phyloP scores from a whole-genome alignment of 2,888 invertebrate species.

The Drosophila tripunctata region DNA sequence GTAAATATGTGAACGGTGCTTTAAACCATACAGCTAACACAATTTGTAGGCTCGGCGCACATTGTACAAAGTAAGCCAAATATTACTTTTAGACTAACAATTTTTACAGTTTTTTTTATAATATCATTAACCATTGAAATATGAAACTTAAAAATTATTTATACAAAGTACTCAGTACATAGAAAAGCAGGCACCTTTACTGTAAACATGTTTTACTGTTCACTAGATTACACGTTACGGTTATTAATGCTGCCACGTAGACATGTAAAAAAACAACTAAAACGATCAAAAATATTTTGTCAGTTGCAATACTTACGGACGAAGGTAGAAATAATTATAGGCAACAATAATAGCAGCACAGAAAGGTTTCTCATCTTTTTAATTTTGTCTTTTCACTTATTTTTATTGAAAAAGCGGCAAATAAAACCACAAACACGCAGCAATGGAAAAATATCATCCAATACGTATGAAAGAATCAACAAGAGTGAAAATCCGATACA shows the following conservation, averaged over 20 bases:
- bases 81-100: too few species aligned
- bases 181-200: background rate
- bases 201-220: background rate
- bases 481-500: constrained; percentile 46
- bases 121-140: too few species aligned
- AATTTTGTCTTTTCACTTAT: constrained; percentile 32
- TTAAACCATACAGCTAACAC: too few species aligned
- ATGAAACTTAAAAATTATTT: too few species aligned
- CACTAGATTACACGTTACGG: background rate
- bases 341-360: constrained; percentile 88
- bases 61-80: too few species aligned
- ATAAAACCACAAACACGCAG: constrained; percentile 30
- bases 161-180: too few species aligned
- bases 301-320: constrained; percentile 87
- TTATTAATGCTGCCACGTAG: constrained; percentile 57
- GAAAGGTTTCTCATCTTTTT: constrained; percentile 88
- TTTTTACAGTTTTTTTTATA: too few species aligned
- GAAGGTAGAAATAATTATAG: constrained; percentile 89
- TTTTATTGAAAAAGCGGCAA: constrained; percentile 23
- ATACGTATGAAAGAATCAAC: constrained; percentile 48
- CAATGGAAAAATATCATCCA: constrained; percentile 36
- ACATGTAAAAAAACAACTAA: constrained; percentile 1
- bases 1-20: too few species aligned
- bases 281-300: background rate
- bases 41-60: too few species aligned